Evolutionary conservation across 2,113 vertebrate species (phyloP).

Genomic region (Phylloscopus trochiloides): DNA sequence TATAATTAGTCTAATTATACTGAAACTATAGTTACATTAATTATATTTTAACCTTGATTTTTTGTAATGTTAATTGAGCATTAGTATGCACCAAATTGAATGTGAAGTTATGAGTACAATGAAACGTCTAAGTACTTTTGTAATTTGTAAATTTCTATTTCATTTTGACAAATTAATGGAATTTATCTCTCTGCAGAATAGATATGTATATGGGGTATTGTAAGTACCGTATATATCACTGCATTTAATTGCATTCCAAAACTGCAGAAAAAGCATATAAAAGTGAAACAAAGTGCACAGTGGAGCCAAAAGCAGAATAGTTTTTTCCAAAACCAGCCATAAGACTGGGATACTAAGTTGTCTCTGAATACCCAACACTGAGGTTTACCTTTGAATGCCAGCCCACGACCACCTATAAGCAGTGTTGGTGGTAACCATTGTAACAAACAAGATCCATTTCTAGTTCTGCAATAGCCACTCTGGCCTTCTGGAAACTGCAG

Average conservation of each 20-base stretch:
- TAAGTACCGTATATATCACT: neutral
- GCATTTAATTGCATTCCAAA: neutral
- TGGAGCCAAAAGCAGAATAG: neutral
- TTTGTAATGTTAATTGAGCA: conserved; percentile 59
- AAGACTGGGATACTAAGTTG: neutral
- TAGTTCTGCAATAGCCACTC: neutral
- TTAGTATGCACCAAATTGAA: conserved; percentile 52
- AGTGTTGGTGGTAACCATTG: neutral
- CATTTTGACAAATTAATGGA: conserved; percentile 20
- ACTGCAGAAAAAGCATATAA: neutral
- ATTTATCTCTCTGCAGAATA: conserved; percentile 33
- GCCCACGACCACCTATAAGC: neutral
- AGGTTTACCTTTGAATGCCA: neutral
- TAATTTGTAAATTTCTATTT: conserved; percentile 48
- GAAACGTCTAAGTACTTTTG: conserved; percentile 43
- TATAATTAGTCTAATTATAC: conserved; percentile 71
- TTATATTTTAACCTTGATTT: conserved; percentile 70
- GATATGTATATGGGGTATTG: neutral
- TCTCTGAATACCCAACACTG: neutral
- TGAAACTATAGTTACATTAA: conserved; percentile 59
- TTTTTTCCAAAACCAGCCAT: neutral
- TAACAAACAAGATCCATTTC: neutral
- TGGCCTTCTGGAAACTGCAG: neutral
- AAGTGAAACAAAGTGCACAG: neutral
- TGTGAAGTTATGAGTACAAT: conserved; percentile 54